Evolutionary conservation across 2,888 invertebrate species (phyloP), one percentile per base, ranked within the genome.

Genomic region (Digitonthophagus gazella): DNA sequence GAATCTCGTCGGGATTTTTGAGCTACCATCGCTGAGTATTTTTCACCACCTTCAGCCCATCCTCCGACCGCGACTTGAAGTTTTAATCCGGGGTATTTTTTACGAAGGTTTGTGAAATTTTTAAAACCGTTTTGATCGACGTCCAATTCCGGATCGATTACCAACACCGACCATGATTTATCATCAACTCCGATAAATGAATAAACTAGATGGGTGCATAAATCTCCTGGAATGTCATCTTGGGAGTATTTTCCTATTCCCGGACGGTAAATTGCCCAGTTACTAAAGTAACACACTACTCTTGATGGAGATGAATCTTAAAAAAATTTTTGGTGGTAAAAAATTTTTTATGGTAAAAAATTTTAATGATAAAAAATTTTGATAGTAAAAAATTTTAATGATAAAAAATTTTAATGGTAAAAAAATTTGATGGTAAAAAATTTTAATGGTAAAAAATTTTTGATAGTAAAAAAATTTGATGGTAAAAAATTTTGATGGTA

Each of bases 41-140:
- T 95, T 73, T 89, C 86, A 15, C 95, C 95, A 11, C 95, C 95
- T 79, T 95, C 95, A 0, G 91, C 95, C 95, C 95, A 96, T 0
- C 95, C 95, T 0, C 96, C 96, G 0, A 95, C 91, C 0, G 95
- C 95, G 0, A 95, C 86, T 83, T 89, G 87, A 58, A 92, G 88
- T 81, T 93, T 93, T 4, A 95, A 84, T 20, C 87, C 81, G 0
- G 95, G 94, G 80, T 91, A 87, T 44, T 87, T 87, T 20, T 87
- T 83, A 69, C 89, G 90, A 15, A 95, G 83, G 11, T 87, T 84
- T 0, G 93, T 93, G 80, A 96, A 96, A 78, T 93, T 93, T 64
- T 84, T 85, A 83, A 93, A 95, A 0, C 95, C 95, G 75, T 85
- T 86, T 79, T 91, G 85, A 0, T 91, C 89, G 2, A 92, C 84